phyloP scores from a whole-genome alignment of 2,113 vertebrate species.

The Herpetotheres cachinnans region DNA sequence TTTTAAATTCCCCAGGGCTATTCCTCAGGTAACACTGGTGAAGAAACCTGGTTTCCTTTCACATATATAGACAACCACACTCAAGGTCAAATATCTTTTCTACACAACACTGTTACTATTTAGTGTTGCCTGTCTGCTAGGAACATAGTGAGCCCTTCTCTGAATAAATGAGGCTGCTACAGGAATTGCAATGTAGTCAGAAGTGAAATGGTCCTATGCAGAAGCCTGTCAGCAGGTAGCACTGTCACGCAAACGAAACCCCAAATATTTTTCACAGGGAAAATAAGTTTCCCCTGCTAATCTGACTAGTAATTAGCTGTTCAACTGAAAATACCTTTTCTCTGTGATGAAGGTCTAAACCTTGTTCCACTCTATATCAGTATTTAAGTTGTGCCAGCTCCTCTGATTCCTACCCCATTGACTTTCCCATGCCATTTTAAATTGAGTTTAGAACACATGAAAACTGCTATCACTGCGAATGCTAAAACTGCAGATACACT shows the following conservation, averaged over 20 bases:
- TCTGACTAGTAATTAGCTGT: neutral
- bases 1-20: neutral
- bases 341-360: neutral
- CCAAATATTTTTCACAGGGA: neutral
- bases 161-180: neutral
- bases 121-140: neutral
- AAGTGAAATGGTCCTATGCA: neutral
- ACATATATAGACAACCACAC: neutral
- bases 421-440: neutral
- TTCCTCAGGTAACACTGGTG: neutral
- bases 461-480: neutral
- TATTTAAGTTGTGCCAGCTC: neutral
- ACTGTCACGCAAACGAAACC: neutral
- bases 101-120: neutral
- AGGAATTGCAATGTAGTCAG: neutral
- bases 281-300: neutral
- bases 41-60: neutral
- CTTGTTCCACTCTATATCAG: neutral
- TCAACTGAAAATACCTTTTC: neutral
- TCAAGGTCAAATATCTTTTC: neutral
- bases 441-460: neutral
- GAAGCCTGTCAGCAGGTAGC: neutral
- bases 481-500: too few relatives aligned
- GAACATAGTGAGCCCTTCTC: neutral
- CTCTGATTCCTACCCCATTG: neutral